phyloP scores from a whole-genome alignment of 2,888 invertebrate species.

The Eupithecia exiguata region DNA sequence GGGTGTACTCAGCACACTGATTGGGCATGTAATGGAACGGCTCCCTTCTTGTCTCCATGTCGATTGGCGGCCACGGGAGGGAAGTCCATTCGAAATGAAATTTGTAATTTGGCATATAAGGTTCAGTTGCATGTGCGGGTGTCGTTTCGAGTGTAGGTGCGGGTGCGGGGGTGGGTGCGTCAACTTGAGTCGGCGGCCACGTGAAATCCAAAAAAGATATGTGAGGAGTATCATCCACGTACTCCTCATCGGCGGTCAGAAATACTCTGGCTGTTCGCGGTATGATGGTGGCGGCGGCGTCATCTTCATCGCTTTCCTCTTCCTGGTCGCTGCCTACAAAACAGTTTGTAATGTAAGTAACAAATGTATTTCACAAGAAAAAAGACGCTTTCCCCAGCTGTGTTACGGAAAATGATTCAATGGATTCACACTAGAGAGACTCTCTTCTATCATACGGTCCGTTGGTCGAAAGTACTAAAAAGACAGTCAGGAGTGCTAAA shows the following conservation, averaged over 20 bases:
- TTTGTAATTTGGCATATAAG: not conserved
- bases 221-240: not conserved
- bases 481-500: too few relatives aligned
- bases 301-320: not conserved
- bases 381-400: not conserved
- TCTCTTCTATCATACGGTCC: too few relatives aligned
- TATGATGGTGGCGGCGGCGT: not conserved
- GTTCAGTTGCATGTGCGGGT: too few relatives aligned
- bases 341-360: slow-evolving; percentile 1
- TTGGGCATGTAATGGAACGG: not conserved
- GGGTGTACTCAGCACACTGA: not conserved
- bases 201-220: not conserved
- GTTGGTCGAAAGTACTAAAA: too few relatives aligned
- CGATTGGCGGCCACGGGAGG: not conserved
- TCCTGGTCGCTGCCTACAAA: not conserved
- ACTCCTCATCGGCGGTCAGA: not conserved
- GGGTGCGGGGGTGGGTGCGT: too few relatives aligned
- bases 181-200: not conserved
- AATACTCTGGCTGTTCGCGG: not conserved
- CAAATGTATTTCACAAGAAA: too few relatives aligned
- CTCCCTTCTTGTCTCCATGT: not conserved
- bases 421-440: too few relatives aligned
- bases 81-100: not conserved
- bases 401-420: not conserved
- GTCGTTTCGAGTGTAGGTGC: too few relatives aligned